Evolutionary conservation across 2,113 vertebrate species (phyloP).

Genomic region (Apodemus speciosus): DNA sequence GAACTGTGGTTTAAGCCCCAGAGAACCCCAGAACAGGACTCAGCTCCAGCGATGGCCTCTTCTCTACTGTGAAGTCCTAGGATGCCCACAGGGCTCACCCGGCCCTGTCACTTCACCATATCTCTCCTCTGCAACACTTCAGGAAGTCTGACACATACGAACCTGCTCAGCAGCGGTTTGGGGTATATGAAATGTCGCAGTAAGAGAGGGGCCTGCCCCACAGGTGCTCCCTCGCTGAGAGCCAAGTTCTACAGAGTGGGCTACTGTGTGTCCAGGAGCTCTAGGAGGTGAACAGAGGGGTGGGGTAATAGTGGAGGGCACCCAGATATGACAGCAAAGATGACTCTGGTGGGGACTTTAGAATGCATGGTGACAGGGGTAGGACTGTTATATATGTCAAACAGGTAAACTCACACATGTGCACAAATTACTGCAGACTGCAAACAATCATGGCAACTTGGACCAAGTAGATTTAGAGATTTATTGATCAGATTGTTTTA

Average conservation of each 20-base stretch:
- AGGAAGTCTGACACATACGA: not conserved
- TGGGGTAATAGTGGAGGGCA: not conserved
- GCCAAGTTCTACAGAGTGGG: not conserved
- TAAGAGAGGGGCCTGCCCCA: too few species aligned
- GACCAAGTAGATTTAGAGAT: slow-evolving; percentile 50
- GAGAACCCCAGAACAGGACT: not conserved
- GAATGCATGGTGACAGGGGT: not conserved
- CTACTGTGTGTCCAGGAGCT: not conserved
- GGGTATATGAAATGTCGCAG: not conserved
- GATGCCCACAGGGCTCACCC: not conserved
- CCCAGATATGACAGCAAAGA: not conserved
- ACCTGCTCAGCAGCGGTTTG: not conserved
- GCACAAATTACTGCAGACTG: not conserved
- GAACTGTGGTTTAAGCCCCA: not conserved
- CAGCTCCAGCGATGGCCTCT: not conserved
- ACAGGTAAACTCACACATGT: not conserved
- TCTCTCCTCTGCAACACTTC: not conserved
- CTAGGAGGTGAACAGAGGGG: not conserved
- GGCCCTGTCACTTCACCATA: not conserved
- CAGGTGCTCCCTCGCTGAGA: not conserved
- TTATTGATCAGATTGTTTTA: slow-evolving; percentile 76
- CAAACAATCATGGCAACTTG: slow-evolving; percentile 54
- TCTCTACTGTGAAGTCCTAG: not conserved
- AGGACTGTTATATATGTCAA: not conserved
- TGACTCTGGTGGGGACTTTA: too few species aligned